phyloP scores from a whole-genome alignment of 1,140 invertebrate genomes.

The Drosophila chauvacae region DNA sequence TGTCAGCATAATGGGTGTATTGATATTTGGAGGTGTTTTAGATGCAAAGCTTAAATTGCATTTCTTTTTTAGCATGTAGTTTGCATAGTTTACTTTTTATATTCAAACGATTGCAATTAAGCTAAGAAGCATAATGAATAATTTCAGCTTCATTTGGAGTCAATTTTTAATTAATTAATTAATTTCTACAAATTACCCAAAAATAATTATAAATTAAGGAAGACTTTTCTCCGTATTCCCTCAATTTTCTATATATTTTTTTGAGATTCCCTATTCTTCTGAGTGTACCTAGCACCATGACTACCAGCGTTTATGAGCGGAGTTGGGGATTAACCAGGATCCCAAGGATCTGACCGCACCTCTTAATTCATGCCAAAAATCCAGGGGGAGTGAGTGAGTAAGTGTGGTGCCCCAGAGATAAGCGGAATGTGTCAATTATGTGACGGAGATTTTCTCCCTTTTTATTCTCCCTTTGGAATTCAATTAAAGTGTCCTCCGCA shows the following conservation, averaged over 20 bases:
- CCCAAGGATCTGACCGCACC: conserved; percentile 24
- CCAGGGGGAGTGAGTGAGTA: background rate
- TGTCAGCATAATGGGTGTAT: background rate
- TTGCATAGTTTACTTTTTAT: too few species aligned
- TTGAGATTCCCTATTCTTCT: too few species aligned
- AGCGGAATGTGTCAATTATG: conserved; percentile 34
- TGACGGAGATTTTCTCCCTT: conserved; percentile 13
- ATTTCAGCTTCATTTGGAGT: background rate
- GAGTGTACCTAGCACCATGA: conserved; percentile 6
- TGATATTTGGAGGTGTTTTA: background rate
- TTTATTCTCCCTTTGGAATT: conserved; percentile 6
- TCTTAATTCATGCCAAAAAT: conserved; percentile 13
- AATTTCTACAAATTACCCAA: background rate
- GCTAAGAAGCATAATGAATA: too few species aligned
- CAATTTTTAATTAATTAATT: background rate
- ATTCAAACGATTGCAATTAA: too few species aligned
- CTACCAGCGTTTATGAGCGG: conserved; percentile 22
- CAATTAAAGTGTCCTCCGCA: conserved; percentile 2
- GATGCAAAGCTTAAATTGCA: too few species aligned
- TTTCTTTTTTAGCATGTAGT: too few species aligned
- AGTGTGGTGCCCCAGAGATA: background rate
- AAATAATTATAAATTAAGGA: background rate
- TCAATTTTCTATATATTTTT: too few species aligned
- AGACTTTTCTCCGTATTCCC: background rate
- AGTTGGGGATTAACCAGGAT: conserved; percentile 6